These are phyloP conservation scores for Pangasianodon gigas DNA, from an alignment of 2,113 vertebrate species.

Conservation along the genomic window DNA sequence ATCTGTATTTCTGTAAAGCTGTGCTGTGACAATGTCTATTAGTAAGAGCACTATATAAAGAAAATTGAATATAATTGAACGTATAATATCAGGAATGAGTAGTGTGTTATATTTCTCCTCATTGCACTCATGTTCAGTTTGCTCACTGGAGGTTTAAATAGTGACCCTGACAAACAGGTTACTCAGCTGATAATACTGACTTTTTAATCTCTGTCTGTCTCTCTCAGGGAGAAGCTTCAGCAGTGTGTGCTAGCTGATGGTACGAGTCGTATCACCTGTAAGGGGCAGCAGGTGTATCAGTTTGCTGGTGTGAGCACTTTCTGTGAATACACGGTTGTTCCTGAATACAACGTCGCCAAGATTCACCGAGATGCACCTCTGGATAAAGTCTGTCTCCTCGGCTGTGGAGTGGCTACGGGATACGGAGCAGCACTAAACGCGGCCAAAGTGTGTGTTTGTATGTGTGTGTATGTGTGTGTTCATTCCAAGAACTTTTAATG, in stretches of 20 bases:
- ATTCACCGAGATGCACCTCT: conserved; percentile 59
- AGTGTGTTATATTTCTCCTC: neutral
- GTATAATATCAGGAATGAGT: too few species aligned
- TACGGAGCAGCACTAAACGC: conserved; percentile 67
- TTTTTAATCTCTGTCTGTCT: neutral
- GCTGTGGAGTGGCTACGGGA: conserved; percentile 66
- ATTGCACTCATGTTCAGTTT: neutral
- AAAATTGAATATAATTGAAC: too few species aligned
- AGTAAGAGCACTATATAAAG: too few species aligned
- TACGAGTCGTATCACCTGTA: conserved; percentile 73
- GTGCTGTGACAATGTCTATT: too few species aligned
- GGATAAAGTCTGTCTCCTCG: conserved; percentile 66
- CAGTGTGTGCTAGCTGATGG: conserved; percentile 76
- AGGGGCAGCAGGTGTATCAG: conserved; percentile 63
- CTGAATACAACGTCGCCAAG: conserved; percentile 61
- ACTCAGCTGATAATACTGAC: neutral
- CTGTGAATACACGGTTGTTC: conserved; percentile 66
- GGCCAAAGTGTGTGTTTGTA: conserved; percentile 58
- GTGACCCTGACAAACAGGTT: neutral
- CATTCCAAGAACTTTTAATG: neutral
- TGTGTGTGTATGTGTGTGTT: neutral
- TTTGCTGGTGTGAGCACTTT: conserved; percentile 65
- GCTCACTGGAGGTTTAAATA: neutral
- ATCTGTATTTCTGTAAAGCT: neutral
- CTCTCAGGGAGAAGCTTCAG: conserved; percentile 45